Percentiles rank a stretch among this genome's conserved stretches.
Conservation (phyloP, 2,113 vertebrate genomes). For the Ameiurus melas region DNA sequence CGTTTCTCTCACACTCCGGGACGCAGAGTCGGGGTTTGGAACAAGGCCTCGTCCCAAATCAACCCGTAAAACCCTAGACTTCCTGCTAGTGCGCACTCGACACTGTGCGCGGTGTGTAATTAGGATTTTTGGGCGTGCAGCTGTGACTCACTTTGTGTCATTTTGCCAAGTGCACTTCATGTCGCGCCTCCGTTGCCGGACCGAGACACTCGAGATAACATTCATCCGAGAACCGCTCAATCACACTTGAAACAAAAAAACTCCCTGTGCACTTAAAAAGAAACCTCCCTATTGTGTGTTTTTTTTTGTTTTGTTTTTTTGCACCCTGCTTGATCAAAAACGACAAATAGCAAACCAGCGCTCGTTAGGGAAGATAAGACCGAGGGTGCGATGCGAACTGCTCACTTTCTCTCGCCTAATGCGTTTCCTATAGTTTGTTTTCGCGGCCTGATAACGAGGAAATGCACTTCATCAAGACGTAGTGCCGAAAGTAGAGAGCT, state of each 20-base stretch:
- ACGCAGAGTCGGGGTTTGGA: neutral
- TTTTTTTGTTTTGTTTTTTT: neutral
- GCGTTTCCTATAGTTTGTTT: slow-evolving; percentile 43
- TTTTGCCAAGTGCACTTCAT: slow-evolving; percentile 23
- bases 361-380: slow-evolving; percentile 32
- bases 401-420: slow-evolving; percentile 18
- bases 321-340: neutral
- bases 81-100: neutral
- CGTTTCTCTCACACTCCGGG: slow-evolving; percentile 64
- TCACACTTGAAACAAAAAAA: neutral
- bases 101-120: neutral
- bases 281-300: neutral
- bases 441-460: slow-evolving; percentile 35
- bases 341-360: neutral
- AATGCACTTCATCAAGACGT: slow-evolving; percentile 21
- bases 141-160: neutral
- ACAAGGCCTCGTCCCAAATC: slow-evolving; percentile 17
- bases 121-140: neutral
- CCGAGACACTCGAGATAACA: slow-evolving; percentile 38
- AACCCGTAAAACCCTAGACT: slow-evolving; percentile 12
- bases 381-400: neutral
- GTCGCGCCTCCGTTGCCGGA: neutral
- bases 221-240: slow-evolving; percentile 19
- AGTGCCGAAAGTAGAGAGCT: slow-evolving; percentile 27
- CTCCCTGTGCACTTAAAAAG: neutral